Base-by-base conservation (phyloP, 2,888 invertebrate species). In the Pheosia tremula region DNA sequence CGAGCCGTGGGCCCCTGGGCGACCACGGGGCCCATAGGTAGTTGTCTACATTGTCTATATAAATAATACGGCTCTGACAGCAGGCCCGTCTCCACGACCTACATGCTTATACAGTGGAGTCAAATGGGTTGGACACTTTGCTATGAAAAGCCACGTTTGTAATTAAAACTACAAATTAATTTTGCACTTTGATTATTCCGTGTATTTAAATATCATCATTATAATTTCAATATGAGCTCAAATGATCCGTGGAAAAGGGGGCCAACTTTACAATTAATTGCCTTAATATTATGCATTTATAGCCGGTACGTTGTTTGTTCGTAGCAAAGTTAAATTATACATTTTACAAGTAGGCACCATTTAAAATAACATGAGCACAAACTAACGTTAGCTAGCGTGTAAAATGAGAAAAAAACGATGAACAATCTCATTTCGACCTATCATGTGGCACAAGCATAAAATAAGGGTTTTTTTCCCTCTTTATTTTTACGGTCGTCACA, bases 31-130 rank as follows among this genome's bases (percentile, higher is more conserved):
- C 24, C 24, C 24, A 24, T 24, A 24, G 24, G 24, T 2, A 24
- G 2, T 24, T 24, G 24, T 24, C 24, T 24, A 24, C 2, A 24
- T 24, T 24, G 24, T 24, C 24, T 24, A 24, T 24, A 24, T 2
- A 24, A 24, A 24, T 24, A 24, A 24, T 24, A 24, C 24, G 24
- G 0, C 24, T 1, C 24, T 24, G 24, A 24, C 24, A 2, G 24
- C 24, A 24, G 58, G 66, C 69, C 69, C 77, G 78, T 80, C 83
- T 85, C 85, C 86, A 85, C 84, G 82, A 80, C 81, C 79, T 75
- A 80, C 74, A 82, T 78, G 72, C 71, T 69, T 71, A 71, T 68
- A 67, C 64, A 66, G 62, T 52, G 45, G 58, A 49, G 60, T 68
- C 60, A 74, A 79, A 80, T 78, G 69, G 67, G 61, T 56, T 62